Percentiles rank a stretch among this genome's conserved stretches.
Conservation (phyloP, 1,140 invertebrate genomes). For the Neodiprion pinetum region DNA sequence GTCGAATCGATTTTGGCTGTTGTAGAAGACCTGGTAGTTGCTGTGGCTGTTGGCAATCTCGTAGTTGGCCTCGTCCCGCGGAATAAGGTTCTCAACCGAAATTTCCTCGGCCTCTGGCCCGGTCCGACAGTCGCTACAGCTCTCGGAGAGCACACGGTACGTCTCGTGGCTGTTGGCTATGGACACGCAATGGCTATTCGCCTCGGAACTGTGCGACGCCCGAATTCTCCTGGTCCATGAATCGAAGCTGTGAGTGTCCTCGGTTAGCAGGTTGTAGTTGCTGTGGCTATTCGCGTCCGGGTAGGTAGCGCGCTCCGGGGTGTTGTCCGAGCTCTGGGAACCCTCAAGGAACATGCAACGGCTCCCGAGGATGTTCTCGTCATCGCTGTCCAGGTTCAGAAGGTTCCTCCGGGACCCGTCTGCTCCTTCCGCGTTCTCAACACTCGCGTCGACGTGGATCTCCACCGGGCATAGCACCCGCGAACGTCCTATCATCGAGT, state of each 20-base stretch:
- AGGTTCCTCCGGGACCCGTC: constrained; percentile 19
- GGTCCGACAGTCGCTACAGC: constrained; percentile 24
- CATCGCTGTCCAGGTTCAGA: constrained; percentile 30
- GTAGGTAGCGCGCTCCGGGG: constrained; percentile 21
- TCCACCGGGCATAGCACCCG: constrained; percentile 37
- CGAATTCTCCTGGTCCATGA: background rate
- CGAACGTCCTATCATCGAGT: constrained; percentile 26
- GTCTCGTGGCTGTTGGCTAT: constrained; percentile 44
- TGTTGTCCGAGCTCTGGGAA: constrained; percentile 16
- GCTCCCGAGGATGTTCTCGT: constrained; percentile 27
- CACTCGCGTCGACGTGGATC: constrained; percentile 33
- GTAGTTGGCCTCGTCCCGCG: constrained; percentile 29
- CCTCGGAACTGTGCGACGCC: constrained; percentile 20
- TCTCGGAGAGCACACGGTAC: constrained; percentile 30
- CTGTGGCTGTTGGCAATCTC: constrained; percentile 48
- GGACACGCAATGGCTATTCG: constrained; percentile 35
- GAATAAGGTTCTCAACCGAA: constrained; percentile 23
- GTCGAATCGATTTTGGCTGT: constrained; percentile 35
- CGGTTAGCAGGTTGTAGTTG: constrained; percentile 29
- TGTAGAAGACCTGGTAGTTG: constrained; percentile 43
- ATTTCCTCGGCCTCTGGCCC: constrained; percentile 12
- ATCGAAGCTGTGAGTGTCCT: constrained; percentile 16
- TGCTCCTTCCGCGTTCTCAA: background rate
- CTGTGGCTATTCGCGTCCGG: constrained; percentile 44
- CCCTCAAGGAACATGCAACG: constrained; percentile 27